Conservation (phyloP, 2,113 vertebrate genomes). For the Mus pahari region DNA sequence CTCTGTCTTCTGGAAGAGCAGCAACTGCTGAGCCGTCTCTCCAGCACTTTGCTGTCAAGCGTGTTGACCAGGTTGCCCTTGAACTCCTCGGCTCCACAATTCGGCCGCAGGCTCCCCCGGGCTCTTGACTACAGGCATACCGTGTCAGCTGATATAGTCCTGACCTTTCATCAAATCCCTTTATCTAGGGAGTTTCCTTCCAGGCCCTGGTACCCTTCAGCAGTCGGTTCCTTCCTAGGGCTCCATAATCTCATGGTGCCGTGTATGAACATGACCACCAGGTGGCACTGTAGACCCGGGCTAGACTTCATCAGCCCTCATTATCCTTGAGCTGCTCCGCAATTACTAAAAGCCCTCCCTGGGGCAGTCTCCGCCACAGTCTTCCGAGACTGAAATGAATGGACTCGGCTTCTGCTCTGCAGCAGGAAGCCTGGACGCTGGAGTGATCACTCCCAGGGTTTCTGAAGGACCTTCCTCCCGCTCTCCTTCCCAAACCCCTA, state of each 20-base stretch:
- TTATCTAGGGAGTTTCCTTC: constrained; percentile 2
- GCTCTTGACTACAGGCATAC: neutral
- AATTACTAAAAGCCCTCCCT: constrained; percentile 37
- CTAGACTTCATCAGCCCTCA: neutral
- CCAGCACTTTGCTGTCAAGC: neutral
- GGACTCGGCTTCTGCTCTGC: neutral
- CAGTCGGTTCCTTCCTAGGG: neutral
- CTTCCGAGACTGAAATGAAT: constrained; percentile 41
- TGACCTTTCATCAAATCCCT: neutral
- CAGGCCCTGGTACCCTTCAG: neutral
- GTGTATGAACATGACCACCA: neutral
- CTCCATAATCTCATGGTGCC: neutral
- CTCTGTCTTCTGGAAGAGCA: neutral
- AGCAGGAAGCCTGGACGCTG: neutral
- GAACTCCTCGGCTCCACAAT: neutral
- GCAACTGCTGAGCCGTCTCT: neutral
- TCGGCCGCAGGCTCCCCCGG: neutral
- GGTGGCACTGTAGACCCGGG: constrained; percentile 66
- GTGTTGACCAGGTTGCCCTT: neutral
- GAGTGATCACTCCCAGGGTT: neutral
- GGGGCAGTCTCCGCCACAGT: neutral
- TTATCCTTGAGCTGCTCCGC: neutral
- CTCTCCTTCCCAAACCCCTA: neutral
- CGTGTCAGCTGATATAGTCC: neutral
- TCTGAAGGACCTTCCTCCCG: neutral